These are phyloP conservation scores for Lacanobia oleracea DNA, from an alignment of 2,888 invertebrate genomes.

Conservation along the genomic window DNA sequence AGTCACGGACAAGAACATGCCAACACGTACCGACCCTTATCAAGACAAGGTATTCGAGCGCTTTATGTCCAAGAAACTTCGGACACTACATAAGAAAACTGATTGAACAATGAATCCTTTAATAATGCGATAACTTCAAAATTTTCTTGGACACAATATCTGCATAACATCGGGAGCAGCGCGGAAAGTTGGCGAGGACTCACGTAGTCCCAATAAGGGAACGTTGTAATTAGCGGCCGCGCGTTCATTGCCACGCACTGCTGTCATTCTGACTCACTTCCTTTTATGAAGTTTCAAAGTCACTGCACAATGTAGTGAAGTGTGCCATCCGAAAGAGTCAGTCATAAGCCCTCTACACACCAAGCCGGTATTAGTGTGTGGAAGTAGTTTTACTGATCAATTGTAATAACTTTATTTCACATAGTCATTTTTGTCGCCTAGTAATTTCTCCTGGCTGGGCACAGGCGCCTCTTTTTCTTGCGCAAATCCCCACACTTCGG, in stretches of 20 bases:
- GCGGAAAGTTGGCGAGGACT: slow-evolving; percentile 11
- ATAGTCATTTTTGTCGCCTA: too few species aligned
- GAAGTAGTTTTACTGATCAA: neutral
- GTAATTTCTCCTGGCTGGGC: neutral
- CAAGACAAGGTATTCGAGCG: neutral
- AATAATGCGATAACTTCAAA: slow-evolving; percentile 4
- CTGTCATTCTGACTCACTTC: slow-evolving; percentile 49
- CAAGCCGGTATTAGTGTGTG: too few species aligned
- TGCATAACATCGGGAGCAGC: neutral
- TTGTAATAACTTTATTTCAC: neutral
- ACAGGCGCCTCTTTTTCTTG: neutral
- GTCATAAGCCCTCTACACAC: neutral
- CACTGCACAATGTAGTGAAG: slow-evolving; percentile 17
- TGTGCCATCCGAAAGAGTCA: neutral
- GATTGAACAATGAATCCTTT: neutral
- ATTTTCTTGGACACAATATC: slow-evolving; percentile 1
- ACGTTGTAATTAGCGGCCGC: slow-evolving; percentile 50
- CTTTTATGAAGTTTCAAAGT: slow-evolving; percentile 58
- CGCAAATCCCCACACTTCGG: neutral
- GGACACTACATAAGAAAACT: neutral
- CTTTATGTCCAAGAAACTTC: neutral
- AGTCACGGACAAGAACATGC: slow-evolving; percentile 24
- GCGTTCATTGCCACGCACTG: slow-evolving; percentile 52
- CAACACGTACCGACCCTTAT: slow-evolving; percentile 34
- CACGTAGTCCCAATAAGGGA: slow-evolving; percentile 30